Conservation (phyloP, 2,797 vertebrate genomes). For the Cryptoblepharus egeriae region DNA sequence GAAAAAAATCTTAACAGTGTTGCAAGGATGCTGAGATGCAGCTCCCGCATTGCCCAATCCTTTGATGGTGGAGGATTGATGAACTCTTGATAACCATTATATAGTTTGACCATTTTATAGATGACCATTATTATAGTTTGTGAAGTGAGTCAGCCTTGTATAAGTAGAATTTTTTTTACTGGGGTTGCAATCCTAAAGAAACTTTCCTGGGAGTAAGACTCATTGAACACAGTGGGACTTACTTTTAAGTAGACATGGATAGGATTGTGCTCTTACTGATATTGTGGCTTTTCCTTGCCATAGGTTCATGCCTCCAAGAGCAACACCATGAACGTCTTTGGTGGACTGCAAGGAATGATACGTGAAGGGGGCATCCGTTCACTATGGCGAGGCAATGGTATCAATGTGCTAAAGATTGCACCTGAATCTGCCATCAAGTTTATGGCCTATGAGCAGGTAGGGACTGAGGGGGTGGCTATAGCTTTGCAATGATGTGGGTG, state of each 20-base stretch:
- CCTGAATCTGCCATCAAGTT: slow-evolving; percentile 97
- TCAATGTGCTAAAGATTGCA: slow-evolving; percentile 96
- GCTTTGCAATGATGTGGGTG: too few species aligned
- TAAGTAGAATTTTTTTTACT: too few species aligned
- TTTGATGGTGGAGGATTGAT: too few species aligned
- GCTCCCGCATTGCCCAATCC: neutral
- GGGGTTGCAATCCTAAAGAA: too few species aligned
- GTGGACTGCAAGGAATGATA: slow-evolving; percentile 86
- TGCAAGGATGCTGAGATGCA: neutral
- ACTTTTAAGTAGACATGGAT: too few species aligned
- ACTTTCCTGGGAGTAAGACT: too few species aligned
- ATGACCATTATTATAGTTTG: neutral
- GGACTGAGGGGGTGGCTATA: slow-evolving; percentile 81
- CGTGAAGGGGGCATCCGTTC: slow-evolving; percentile 89
- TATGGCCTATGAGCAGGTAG: slow-evolving; percentile 97
- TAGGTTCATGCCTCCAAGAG: slow-evolving; percentile 74
- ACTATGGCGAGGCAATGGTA: slow-evolving; percentile 94
- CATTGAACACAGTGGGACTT: too few species aligned
- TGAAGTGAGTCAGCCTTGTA: neutral
- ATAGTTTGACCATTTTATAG: too few species aligned
- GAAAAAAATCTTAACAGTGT: neutral
- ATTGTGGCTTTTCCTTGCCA: neutral
- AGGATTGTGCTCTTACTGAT: neutral
- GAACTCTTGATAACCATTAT: too few species aligned
- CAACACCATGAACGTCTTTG: slow-evolving; percentile 77